phyloP scores from a whole-genome alignment of 2,888 invertebrate genomes.

The Electrophaes corylata region DNA sequence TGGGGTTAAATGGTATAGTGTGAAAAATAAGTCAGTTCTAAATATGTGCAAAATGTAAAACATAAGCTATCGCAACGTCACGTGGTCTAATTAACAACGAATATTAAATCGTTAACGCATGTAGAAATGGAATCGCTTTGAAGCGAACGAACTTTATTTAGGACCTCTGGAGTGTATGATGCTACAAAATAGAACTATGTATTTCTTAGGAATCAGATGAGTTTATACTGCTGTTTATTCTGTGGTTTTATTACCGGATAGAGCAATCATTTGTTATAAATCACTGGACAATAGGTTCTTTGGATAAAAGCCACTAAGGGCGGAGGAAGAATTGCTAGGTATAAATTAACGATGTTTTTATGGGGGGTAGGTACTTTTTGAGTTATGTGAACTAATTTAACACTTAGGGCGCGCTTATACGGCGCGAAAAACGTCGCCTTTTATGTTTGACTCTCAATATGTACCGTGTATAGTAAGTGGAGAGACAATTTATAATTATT shows the following conservation, averaged over 20 bases:
- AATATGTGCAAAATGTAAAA: no score
- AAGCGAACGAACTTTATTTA: no score
- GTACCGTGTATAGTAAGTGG: no score
- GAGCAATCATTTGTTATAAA: conserved; percentile 12
- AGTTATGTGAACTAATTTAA: neutral
- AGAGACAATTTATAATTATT: no score
- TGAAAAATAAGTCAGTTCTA: no score
- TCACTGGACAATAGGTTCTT: conserved; percentile 13
- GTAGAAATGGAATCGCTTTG: no score
- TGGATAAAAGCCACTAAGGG: neutral
- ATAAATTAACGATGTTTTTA: neutral
- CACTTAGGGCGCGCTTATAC: neutral
- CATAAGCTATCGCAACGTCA: no score
- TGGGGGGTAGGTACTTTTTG: neutral
- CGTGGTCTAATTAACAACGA: no score
- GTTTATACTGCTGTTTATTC: conserved; percentile 4
- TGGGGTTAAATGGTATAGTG: no score
- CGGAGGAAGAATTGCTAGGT: conserved; percentile 1
- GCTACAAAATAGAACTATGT: conserved; percentile 5
- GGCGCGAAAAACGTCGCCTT: no score
- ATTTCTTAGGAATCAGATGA: neutral
- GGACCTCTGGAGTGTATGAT: conserved; percentile 19
- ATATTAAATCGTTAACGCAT: no score
- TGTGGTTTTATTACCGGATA: conserved; percentile 18
- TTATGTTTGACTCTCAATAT: no score